Conservation (phyloP, 2,888 invertebrate genomes). For the Tetragonisca angustula region DNA sequence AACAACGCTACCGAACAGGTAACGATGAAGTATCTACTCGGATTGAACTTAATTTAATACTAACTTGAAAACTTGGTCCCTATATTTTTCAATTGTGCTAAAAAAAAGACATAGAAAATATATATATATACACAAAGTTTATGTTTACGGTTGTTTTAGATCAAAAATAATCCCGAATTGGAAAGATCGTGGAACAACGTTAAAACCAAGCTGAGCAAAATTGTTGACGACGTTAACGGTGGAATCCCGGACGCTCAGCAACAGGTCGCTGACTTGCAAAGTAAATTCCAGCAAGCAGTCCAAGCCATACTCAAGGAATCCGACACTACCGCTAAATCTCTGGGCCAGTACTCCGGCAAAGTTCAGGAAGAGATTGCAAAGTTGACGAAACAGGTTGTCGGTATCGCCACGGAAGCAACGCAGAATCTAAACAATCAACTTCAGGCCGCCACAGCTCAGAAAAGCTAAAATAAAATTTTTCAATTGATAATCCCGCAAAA, state of each 20-base stretch:
- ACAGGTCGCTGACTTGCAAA: conserved; percentile 75
- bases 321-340: conserved; percentile 75
- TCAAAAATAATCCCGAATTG: conserved; percentile 80
- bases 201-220: conserved; percentile 74
- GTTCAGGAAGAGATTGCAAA: conserved; percentile 78
- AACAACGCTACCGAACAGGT: conserved; percentile 75
- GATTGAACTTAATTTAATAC: too few species aligned
- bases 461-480: conserved; percentile 19
- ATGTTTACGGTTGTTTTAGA: conserved; percentile 58
- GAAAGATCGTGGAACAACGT: conserved; percentile 76
- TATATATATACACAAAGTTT: too few species aligned
- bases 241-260: conserved; percentile 79
- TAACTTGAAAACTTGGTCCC: too few species aligned
- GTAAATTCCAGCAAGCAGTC: conserved; percentile 78
- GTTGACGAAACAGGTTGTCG: conserved; percentile 79
- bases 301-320: conserved; percentile 77
- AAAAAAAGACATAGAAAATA: neutral
- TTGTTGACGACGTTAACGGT: conserved; percentile 76
- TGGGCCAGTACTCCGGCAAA: conserved; percentile 76
- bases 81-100: neutral
- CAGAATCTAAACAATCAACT: conserved; percentile 78
- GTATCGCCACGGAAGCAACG: conserved; percentile 78
- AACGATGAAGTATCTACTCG: conserved; percentile 22
- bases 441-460: conserved; percentile 67
- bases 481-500: neutral